Evolutionary conservation across 2,797 vertebrate genomes (phyloP).

Genomic region (Schizopygopsis malacanthus): DNA sequence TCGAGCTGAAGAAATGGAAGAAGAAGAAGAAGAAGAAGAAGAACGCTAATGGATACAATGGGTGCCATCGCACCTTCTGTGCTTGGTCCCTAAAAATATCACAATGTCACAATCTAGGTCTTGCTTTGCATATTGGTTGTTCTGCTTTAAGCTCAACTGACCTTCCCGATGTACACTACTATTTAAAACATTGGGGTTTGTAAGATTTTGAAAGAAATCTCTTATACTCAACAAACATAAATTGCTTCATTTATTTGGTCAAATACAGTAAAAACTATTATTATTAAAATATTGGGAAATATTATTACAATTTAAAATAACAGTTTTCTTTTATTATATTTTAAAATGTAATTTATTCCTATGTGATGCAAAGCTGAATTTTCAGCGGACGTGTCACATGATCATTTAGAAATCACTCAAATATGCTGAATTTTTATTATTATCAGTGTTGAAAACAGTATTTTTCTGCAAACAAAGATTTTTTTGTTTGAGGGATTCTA

Average conservation of each 20-base stretch:
- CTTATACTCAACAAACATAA: not conserved
- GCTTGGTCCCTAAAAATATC: too few relatives aligned
- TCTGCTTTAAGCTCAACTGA: not conserved
- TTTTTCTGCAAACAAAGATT: not conserved
- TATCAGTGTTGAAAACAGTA: not conserved
- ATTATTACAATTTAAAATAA: not conserved
- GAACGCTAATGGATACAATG: too few relatives aligned
- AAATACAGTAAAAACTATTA: not conserved
- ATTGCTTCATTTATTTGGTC: not conserved
- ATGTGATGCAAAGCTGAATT: not conserved
- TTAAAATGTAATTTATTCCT: not conserved
- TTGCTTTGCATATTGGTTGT: not conserved
- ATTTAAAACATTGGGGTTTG: too few relatives aligned
- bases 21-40: too few relatives aligned
- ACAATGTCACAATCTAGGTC: not conserved
- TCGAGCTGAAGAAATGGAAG: too few relatives aligned
- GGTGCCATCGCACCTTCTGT: too few relatives aligned
- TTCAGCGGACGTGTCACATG: not conserved
- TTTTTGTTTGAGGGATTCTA: not conserved
- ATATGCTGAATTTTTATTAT: not conserved
- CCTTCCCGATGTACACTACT: not conserved
- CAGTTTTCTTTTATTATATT: too few relatives aligned
- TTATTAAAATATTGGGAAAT: not conserved
- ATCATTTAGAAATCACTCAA: not conserved
- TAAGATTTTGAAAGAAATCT: not conserved